Evolutionary conservation across 2,888 invertebrate species (phyloP), one percentile per base, ranked within the genome.

Genomic region (Eupelmus urozonus): DNA sequence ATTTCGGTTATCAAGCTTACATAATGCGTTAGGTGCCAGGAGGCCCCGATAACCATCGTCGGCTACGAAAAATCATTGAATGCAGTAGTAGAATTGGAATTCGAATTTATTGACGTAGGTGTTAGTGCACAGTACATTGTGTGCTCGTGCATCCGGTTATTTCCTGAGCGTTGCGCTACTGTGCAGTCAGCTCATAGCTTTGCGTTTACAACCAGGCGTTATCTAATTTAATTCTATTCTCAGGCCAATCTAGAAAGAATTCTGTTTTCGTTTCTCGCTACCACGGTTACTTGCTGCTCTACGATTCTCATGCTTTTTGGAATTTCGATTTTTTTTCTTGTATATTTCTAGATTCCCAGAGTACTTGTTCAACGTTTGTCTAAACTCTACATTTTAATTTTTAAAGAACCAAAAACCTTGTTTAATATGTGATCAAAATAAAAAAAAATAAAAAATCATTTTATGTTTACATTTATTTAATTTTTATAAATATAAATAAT

Each of bases 101-200:
- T 63, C 3, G 42, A 73, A 72, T 57, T 63, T 69, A 25, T 70
- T 78, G 69, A 70, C 74, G 13, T 55, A 69, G 51, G 34, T 74
- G 76, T 40, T 2, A 1, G n/a, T 53, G 16, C 13, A n/a, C 18
- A 13, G 9, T 16, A 34, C 25, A 40, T 42, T 49, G 42, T 69
- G 40, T 25, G 40, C 23, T 16, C 55, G 25, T 45, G 27, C 49
- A 49, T 25, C 45, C 27, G 9, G 13, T 45, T 11, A 16, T 25
- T 18, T 23, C 59, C 65, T 20, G n/a, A n/a, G n/a, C n/a, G n/a
- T n/a, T n/a, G n/a, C 27, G 78, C 69, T 73, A 77, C 77, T 62
- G 77, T 66, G 60, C 60, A 29, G 53, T 67, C 53, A 4, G 72
- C 60, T 45, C 72, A 62, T 23, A 67, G 25, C 4, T 23, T 13